Evolutionary conservation across 2,113 vertebrate species (phyloP).

Genomic region (Pterophyllum scalare): DNA sequence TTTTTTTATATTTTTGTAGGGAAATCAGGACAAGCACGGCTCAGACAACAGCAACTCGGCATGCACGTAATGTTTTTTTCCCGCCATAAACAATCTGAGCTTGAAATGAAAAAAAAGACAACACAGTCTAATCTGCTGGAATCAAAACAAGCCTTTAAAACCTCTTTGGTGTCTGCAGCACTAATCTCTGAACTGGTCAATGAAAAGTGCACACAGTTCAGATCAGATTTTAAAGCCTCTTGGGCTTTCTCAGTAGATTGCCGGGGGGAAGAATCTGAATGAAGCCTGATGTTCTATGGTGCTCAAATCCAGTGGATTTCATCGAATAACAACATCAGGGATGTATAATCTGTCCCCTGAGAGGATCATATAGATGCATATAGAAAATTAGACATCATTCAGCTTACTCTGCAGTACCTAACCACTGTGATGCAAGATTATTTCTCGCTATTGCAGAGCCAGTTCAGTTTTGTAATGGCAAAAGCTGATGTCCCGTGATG

Average conservation of each 20-base stretch:
- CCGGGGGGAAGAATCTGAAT: not conserved
- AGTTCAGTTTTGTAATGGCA: not conserved
- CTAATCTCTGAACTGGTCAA: constrained; percentile 69
- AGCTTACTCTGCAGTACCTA: not conserved
- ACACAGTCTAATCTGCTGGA: constrained; percentile 52
- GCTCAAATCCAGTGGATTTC: constrained; percentile 33
- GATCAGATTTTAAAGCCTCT: constrained; percentile 41
- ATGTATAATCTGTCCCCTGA: constrained; percentile 36
- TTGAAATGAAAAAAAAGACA: constrained; percentile 54
- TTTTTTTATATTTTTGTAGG: not conserved
- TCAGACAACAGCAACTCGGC: not conserved
- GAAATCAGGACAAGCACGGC: not conserved
- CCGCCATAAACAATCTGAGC: constrained; percentile 28
- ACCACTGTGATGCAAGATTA: constrained; percentile 52
- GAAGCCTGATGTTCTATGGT: not conserved
- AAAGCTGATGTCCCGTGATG: constrained; percentile 38
- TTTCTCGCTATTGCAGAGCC: constrained; percentile 15
- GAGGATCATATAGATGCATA: constrained; percentile 40
- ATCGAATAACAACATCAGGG: not conserved
- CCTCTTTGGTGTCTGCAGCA: constrained; percentile 54
- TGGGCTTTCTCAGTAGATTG: constrained; percentile 25
- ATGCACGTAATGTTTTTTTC: not conserved
- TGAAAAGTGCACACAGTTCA: constrained; percentile 58
- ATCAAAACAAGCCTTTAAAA: constrained; percentile 68
- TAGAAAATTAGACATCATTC: constrained; percentile 39